Evolutionary conservation across 1,140 invertebrate genomes (phyloP).

Genomic region (Drosophila elegans): DNA sequence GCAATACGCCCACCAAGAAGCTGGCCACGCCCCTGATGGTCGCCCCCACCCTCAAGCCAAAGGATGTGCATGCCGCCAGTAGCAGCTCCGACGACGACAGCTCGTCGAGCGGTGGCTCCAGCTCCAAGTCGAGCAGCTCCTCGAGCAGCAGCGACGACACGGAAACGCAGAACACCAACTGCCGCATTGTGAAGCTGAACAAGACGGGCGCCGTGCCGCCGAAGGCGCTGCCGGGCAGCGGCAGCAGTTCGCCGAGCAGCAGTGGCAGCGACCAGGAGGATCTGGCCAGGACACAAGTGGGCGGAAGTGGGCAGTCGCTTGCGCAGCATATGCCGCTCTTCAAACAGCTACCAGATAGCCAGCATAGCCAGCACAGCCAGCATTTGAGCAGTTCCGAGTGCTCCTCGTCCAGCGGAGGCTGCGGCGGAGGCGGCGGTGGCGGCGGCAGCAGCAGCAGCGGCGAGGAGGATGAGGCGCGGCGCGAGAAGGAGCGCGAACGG

Average conservation of each 20-base stretch:
- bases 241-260: slow-evolving; percentile 29
- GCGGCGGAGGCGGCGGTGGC: slow-evolving; percentile 32
- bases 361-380: slow-evolving; percentile 40
- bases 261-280: slow-evolving; percentile 35
- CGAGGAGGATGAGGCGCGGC: slow-evolving; percentile 60
- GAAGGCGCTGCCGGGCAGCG: slow-evolving; percentile 17
- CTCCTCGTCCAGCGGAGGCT: slow-evolving; percentile 49
- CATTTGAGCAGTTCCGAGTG: slow-evolving; percentile 58
- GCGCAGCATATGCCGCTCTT: slow-evolving; percentile 20
- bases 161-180: slow-evolving; percentile 39
- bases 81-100: slow-evolving; percentile 62
- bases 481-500: slow-evolving; percentile 49
- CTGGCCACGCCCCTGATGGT: slow-evolving; percentile 27
- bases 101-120: slow-evolving; percentile 57
- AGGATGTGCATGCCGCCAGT: slow-evolving; percentile 6
- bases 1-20: slow-evolving; percentile 70
- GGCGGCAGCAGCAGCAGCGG: slow-evolving; percentile 59
- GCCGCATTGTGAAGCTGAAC: slow-evolving; percentile 40
- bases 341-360: slow-evolving; percentile 25
- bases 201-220: slow-evolving; percentile 30
- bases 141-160: slow-evolving; percentile 54
- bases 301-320: slow-evolving; percentile 17
- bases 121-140: slow-evolving; percentile 59
- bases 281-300: slow-evolving; percentile 12
- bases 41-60: not conserved